These are phyloP conservation scores for Dryas iulia DNA, from an alignment of 1,140 invertebrate species.

Conservation along the genomic window DNA sequence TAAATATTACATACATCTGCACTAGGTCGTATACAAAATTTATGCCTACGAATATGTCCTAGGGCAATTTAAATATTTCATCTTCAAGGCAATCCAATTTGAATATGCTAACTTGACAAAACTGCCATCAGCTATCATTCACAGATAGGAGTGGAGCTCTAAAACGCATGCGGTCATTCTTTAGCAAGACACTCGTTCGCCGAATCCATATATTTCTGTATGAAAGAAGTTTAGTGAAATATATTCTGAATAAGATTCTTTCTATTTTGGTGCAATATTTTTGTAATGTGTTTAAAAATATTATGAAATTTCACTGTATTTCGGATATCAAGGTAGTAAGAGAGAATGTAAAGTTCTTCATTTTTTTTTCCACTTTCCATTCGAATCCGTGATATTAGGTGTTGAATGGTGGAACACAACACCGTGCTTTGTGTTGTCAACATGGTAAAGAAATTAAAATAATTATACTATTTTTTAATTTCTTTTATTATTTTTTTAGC, in stretches of 20 bases:
- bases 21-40: not conserved
- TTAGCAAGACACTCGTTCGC: not conserved
- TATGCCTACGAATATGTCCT: not conserved
- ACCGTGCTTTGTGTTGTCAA: too few species aligned
- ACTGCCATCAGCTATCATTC: slow-evolving; percentile 20
- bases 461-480: too few species aligned
- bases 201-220: slow-evolving; percentile 2
- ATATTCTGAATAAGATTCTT: not conserved
- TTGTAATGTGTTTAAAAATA: too few species aligned
- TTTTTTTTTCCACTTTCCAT: too few species aligned
- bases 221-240: not conserved
- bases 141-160: slow-evolving; percentile 13
- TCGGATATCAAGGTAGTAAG: too few species aligned
- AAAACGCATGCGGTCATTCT: slow-evolving; percentile 21
- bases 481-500: too few species aligned
- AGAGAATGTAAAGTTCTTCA: too few species aligned
- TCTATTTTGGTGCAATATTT: not conserved
- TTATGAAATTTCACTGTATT: too few species aligned
- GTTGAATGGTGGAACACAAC: too few species aligned
- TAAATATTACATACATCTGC: too few species aligned
- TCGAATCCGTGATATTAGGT: too few species aligned
- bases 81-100: slow-evolving; percentile 16
- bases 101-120: slow-evolving; percentile 23
- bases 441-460: too few species aligned
- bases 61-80: slow-evolving; percentile 5